Conservation (phyloP, 2,888 invertebrate genomes). For the Macaria notata region DNA sequence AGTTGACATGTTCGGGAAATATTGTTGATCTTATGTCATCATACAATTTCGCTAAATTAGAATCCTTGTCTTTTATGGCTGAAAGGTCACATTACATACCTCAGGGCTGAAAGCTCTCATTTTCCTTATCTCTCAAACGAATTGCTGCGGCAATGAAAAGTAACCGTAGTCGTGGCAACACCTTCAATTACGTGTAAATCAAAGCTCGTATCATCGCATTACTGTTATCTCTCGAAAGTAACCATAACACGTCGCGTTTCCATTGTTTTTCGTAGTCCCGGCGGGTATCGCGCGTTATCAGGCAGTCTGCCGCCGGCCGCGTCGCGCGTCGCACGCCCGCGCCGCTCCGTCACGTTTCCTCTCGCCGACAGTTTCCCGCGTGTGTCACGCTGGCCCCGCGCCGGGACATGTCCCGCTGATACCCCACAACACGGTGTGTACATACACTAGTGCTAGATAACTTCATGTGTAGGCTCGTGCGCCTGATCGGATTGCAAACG, state of each 20-base stretch:
- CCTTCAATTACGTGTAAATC: conserved; percentile 34
- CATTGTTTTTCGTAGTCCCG: conserved; percentile 74
- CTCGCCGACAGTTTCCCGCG: conserved; percentile 51
- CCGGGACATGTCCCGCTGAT: conserved; percentile 67
- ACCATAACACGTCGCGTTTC: conserved; percentile 57
- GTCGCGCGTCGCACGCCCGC: conserved; percentile 59
- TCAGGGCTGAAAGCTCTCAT: conserved; percentile 8
- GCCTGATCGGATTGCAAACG: conserved; percentile 73
- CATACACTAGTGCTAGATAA: conserved; percentile 46
- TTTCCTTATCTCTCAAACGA: conserved; percentile 7
- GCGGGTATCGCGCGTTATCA: conserved; percentile 67
- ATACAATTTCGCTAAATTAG: no score
- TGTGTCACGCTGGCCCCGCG: conserved; percentile 44
- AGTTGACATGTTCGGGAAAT: no score
- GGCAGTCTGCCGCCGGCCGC: conserved; percentile 57
- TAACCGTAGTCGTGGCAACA: conserved; percentile 23
- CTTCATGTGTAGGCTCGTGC: conserved; percentile 62
- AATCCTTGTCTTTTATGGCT: conserved; percentile 1
- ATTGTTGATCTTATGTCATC: no score
- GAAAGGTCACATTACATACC: neutral
- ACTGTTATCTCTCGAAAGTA: conserved; percentile 52
- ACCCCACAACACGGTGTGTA: conserved; percentile 64
- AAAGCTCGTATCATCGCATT: conserved; percentile 41
- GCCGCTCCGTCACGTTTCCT: conserved; percentile 30
- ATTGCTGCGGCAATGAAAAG: conserved; percentile 25